phyloP scores from a whole-genome alignment of 2,113 vertebrate species.

The Gnathonemus longibarbis region DNA sequence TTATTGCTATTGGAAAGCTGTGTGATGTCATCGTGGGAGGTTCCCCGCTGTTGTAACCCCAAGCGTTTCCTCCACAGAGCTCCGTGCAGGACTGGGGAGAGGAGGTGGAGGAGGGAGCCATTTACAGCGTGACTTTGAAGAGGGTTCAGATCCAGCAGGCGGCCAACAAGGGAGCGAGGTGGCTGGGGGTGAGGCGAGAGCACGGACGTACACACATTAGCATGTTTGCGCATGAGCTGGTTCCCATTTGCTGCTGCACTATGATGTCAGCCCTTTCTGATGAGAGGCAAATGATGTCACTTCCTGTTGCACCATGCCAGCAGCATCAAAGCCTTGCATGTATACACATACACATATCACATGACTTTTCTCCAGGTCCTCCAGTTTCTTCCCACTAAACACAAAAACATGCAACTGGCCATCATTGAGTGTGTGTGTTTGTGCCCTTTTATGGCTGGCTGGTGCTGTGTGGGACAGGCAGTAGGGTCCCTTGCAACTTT shows the following conservation, averaged over 20 bases:
- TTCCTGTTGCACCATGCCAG: neutral
- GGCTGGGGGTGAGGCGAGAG: constrained; percentile 61
- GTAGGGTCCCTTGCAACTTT: neutral
- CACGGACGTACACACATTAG: neutral
- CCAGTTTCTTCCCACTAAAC: neutral
- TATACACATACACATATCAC: neutral
- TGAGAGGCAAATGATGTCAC: neutral
- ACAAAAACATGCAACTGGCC: neutral
- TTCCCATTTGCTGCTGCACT: neutral
- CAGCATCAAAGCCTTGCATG: neutral
- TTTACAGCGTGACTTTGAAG: constrained; percentile 91
- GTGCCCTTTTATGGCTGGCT: neutral
- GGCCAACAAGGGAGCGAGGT: constrained; percentile 85
- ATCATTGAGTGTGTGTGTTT: neutral
- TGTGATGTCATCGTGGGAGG: neutral
- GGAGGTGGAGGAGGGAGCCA: constrained; percentile 90
- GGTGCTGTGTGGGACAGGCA: neutral
- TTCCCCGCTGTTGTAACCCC: neutral
- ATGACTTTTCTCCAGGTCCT: neutral
- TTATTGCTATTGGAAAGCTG: neutral
- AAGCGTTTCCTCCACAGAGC: constrained; percentile 59
- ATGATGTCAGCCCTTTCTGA: neutral
- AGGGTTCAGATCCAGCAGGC: constrained; percentile 92
- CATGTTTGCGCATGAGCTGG: neutral
- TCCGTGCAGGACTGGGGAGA: constrained; percentile 91